Evolutionary conservation across 1,140 invertebrate species (phyloP).

Genomic region (Megathymus violae): DNA sequence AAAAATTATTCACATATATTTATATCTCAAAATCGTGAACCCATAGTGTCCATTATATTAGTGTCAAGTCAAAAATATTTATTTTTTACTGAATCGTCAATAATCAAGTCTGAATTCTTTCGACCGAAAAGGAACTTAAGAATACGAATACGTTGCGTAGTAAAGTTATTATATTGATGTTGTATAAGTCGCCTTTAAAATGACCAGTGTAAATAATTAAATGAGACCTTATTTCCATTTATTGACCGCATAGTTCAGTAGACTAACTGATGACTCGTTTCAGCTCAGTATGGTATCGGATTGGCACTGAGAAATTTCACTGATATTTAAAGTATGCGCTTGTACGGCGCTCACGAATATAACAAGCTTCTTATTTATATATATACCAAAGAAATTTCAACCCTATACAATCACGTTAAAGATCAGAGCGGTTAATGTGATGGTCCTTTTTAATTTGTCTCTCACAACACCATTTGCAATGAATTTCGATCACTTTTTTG

Average conservation of each 20-base stretch:
- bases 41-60: not conserved
- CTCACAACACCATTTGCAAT: conserved; percentile 13
- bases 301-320: conserved; percentile 32
- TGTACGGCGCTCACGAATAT: conserved; percentile 13
- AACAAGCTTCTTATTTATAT: conserved; percentile 8
- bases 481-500: conserved; percentile 24
- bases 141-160: conserved; percentile 41
- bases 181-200: conserved; percentile 37
- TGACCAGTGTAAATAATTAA: conserved; percentile 41
- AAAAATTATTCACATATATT: not conserved
- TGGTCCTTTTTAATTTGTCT: conserved; percentile 7
- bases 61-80: not conserved
- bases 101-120: conserved; percentile 48
- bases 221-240: conserved; percentile 45
- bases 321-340: conserved; percentile 29
- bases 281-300: conserved; percentile 34
- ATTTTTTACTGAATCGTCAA: conserved; percentile 36
- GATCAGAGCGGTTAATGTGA: not conserved
- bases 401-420: conserved; percentile 2
- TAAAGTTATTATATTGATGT: conserved; percentile 61
- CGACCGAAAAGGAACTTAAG: conserved; percentile 39
- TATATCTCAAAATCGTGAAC: not conserved
- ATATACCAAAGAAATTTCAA: not conserved
- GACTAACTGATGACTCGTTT: conserved; percentile 33
- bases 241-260: conserved; percentile 41